Percentiles rank a stretch among this genome's conserved stretches.
Evolutionary conservation across 2,113 vertebrate species (phyloP).

Genomic region (Tupaia chinensis): DNA sequence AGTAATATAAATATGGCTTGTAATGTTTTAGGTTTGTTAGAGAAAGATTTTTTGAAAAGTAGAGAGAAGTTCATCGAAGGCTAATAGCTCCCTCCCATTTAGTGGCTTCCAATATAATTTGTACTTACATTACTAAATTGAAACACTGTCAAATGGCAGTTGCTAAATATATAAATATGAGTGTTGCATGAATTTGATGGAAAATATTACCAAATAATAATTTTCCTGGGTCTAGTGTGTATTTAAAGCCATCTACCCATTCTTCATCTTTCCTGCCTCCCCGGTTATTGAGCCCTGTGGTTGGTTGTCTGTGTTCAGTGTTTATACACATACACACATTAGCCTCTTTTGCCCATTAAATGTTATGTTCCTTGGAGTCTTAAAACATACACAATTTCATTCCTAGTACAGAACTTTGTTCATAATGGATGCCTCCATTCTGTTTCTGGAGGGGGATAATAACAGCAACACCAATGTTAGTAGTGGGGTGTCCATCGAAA

Average conservation of each 20-base stretch:
- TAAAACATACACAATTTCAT: constrained; percentile 27
- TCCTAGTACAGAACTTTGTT: constrained; percentile 20
- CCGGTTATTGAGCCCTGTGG: neutral
- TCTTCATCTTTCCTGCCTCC: neutral
- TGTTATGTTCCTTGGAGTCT: neutral
- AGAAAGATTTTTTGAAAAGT: neutral
- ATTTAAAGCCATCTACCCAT: neutral
- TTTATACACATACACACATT: constrained; percentile 1
- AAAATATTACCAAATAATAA: constrained; percentile 19
- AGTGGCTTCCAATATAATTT: neutral
- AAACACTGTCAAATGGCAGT: neutral
- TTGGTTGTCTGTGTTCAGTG: neutral
- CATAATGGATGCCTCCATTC: neutral
- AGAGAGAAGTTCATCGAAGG: neutral
- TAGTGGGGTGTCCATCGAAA: neutral
- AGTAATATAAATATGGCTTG: neutral
- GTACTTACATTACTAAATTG: constrained; percentile 58
- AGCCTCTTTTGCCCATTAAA: neutral
- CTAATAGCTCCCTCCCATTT: constrained; percentile 7
- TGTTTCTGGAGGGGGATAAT: neutral
- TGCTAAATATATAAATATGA: neutral
- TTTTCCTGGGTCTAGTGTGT: neutral
- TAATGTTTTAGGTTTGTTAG: neutral
- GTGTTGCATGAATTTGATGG: neutral
- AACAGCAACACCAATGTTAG: neutral